phyloP scores from a whole-genome alignment of 2,797 vertebrate species.

The Amblyraja radiata region DNA sequence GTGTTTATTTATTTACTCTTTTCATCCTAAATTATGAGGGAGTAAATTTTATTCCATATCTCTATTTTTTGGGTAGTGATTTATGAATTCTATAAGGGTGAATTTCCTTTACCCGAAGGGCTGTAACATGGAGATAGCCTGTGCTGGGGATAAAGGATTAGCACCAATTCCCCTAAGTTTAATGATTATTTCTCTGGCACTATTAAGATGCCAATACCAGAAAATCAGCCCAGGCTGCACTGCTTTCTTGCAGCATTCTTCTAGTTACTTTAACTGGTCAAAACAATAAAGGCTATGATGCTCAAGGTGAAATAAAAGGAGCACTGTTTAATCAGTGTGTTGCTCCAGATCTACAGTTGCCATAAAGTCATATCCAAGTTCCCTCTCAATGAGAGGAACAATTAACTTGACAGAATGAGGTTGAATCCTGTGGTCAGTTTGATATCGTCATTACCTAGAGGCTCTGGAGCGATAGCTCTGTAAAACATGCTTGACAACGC shows the following conservation, averaged over 20 bases:
- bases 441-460: not conserved
- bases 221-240: not conserved
- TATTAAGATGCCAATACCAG: not conserved
- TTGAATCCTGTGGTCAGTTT: not conserved
- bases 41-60: no score
- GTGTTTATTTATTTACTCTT: no score
- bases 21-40: no score
- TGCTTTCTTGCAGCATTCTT: not conserved
- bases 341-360: not conserved
- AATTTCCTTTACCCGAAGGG: no score
- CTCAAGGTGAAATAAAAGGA: not conserved
- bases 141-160: not conserved
- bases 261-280: not conserved
- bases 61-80: no score
- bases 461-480: not conserved
- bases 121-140: no score
- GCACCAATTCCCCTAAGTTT: not conserved
- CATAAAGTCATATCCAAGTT: not conserved
- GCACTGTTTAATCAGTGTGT: not conserved
- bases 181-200: not conserved
- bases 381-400: not conserved
- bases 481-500: not conserved
- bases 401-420: not conserved
- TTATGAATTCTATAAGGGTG: no score
- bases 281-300: not conserved